Conservation (phyloP, 1,140 invertebrate genomes). For the Hetaerina americana region DNA sequence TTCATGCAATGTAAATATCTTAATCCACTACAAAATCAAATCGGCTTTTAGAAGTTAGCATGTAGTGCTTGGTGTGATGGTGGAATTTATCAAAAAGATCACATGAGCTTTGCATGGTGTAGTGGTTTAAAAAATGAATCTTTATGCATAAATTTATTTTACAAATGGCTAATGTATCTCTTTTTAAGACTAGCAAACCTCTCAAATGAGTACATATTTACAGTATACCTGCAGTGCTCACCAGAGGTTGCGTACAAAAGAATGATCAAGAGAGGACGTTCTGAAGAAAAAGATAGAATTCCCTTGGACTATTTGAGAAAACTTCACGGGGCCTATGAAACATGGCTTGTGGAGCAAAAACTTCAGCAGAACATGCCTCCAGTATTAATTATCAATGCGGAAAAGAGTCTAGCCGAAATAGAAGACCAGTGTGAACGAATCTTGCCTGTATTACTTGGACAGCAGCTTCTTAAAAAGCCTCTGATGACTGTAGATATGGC, state of each 20-base stretch:
- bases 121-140: no score
- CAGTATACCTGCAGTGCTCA: slow-evolving; percentile 38
- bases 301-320: slow-evolving; percentile 29
- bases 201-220: slow-evolving; percentile 1
- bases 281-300: slow-evolving; percentile 32
- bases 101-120: no score
- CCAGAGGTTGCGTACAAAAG: slow-evolving; percentile 37
- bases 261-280: slow-evolving; percentile 32
- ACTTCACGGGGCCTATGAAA: slow-evolving; percentile 35
- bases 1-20: no score
- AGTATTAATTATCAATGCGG: neutral
- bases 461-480: neutral
- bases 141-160: neutral
- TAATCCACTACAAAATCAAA: no score
- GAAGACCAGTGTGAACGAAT: neutral
- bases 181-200: no score
- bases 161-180: neutral
- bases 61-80: no score
- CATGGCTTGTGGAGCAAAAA: slow-evolving; percentile 19
- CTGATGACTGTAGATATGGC: neutral
- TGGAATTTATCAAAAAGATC: no score
- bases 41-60: no score
- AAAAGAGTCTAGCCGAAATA: neutral
- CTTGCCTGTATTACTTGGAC: neutral
- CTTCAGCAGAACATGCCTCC: neutral